Base-by-base conservation (phyloP, 2,888 invertebrate genomes). In the Microdon myrmicae region DNA sequence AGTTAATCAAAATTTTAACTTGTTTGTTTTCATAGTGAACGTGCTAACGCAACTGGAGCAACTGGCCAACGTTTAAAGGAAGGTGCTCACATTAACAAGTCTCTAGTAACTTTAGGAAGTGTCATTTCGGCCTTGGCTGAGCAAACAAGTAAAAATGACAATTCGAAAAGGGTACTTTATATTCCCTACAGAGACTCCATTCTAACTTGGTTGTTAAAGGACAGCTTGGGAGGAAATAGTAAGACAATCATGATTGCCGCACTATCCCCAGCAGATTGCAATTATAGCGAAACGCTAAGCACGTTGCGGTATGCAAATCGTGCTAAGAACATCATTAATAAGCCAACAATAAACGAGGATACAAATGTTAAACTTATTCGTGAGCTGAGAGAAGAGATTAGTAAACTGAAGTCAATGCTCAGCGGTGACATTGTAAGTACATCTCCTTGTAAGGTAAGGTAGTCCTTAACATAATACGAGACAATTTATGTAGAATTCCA, bases 231-330 rank as follows among this genome's bases (percentile, higher is more conserved):
- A 1, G 93, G 94, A 1, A 94, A 94, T 80, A 91, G 92, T 7
- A 93, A 93, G 78, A 94, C 94, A 0, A 92, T 93, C 66, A 94
- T 94, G 93, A 91, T 94, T 61, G 93, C 93, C 16, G 90, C 90
- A 12, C 84, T 89, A 69, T 88, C 87, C 0, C 90, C 90, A 0
- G 90, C 90, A 4, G 92, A 92, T 79, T 90, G 90, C 74, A 93
- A 94, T 81, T 92, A 92, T 76, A 89, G 90, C 20, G 94, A 94
- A 79, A 93, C 93, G 0, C 79, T 94, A 20, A 92, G 91, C 45
- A 94, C 94, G 0, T 81, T 94, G 38, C 84, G 92, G 5, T 94
- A 94, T 81, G 93, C 94, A 2, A 92, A 94, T 81, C 83, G 93
- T 64, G 94, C 94, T 14, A 93, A 93, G 81, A 92, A 92, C 76